phyloP scores from a whole-genome alignment of 2,797 vertebrate species.

The Rhodeus uyekii region DNA sequence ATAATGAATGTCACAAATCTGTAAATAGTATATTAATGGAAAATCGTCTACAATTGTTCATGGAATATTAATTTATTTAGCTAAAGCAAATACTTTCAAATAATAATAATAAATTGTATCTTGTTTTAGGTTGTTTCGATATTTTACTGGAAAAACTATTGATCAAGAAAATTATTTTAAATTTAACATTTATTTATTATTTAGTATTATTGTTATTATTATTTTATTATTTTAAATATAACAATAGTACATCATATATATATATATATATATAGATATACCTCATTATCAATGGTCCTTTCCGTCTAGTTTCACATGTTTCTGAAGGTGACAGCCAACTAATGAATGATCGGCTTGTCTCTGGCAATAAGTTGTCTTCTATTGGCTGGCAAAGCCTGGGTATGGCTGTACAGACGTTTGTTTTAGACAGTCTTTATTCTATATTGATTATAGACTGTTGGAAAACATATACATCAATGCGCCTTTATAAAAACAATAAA shows the following conservation, averaged over 20 bases:
- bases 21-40: neutral
- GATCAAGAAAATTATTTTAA: neutral
- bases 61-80: neutral
- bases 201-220: too few relatives aligned
- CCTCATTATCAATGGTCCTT: neutral
- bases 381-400: neutral
- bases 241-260: too few relatives aligned
- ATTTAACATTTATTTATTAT: too few relatives aligned
- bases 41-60: neutral
- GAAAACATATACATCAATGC: neutral
- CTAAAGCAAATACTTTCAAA: neutral
- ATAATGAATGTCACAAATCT: neutral
- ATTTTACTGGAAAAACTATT: neutral
- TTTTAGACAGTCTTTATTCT: neutral
- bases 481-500: constrained; percentile 2
- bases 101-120: neutral
- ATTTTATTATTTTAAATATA: too few relatives aligned
- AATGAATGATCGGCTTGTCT: neutral
- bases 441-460: neutral
- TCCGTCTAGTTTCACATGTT: neutral
- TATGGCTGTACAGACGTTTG: neutral
- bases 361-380: neutral
- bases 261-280: too few relatives aligned
- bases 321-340: neutral
- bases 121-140: neutral